Evolutionary conservation across 1,140 invertebrate genomes (phyloP).

Genomic region (Nasonia vitripennis): DNA sequence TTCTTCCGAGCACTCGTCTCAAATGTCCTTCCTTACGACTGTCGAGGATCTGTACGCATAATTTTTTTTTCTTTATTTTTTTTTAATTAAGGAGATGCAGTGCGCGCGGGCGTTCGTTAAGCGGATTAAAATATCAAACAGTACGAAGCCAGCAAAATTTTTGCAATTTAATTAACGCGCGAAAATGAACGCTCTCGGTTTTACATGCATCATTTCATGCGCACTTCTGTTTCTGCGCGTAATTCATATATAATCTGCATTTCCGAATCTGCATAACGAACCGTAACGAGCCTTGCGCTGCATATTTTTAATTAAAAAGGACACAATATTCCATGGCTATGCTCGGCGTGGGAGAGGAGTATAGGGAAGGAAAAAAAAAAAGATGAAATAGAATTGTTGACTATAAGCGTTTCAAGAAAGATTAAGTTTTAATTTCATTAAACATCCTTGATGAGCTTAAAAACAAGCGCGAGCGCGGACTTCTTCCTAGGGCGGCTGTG

Average conservation of each 20-base stretch:
- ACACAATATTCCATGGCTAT: conserved; percentile 10
- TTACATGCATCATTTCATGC: conserved; percentile 37
- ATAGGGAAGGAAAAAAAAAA: not conserved
- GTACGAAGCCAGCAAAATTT: not conserved
- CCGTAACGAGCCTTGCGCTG: conserved; percentile 9
- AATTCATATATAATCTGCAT: conserved; percentile 43
- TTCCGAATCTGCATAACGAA: conserved; percentile 41
- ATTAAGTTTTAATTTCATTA: conserved; percentile 51
- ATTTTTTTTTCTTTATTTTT: not conserved
- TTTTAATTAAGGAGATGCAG: conserved; percentile 24
- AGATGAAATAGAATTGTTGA: conserved; percentile 11
- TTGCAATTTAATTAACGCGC: conserved; percentile 33
- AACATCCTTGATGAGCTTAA: conserved; percentile 29
- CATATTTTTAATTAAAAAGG: conserved; percentile 47
- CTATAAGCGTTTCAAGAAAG: conserved; percentile 37
- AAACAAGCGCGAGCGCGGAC: not conserved
- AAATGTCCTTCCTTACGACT: not conserved
- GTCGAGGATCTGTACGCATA: not conserved
- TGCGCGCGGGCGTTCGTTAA: not conserved
- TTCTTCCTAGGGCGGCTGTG: too few species aligned
- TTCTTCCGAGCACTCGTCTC: not conserved
- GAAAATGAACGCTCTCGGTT: conserved; percentile 6
- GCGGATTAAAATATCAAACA: conserved; percentile 24
- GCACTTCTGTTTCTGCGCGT: conserved; percentile 5
- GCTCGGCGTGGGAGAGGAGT: not conserved